Evolutionary conservation across 2,888 invertebrate species (phyloP).

Genomic region (Drosophila testacea): DNA sequence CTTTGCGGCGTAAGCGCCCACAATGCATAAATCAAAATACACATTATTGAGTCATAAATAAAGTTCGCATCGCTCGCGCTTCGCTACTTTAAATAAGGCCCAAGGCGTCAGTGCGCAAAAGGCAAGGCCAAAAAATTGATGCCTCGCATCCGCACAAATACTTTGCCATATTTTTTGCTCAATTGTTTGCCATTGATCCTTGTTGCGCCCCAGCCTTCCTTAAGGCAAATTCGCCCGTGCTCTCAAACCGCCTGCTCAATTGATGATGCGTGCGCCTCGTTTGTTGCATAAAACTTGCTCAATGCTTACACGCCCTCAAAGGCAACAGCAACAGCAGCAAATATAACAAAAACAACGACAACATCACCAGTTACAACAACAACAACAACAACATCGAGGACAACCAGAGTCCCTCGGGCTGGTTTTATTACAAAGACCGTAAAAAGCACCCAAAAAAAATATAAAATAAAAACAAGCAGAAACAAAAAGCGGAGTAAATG

Average conservation of each 20-base stretch:
- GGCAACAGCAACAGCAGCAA: constrained; percentile 42
- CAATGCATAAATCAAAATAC: constrained; percentile 81
- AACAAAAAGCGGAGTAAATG: constrained; percentile 54
- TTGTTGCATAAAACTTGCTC: constrained; percentile 80
- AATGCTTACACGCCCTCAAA: constrained; percentile 76
- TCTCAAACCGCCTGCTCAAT: constrained; percentile 43
- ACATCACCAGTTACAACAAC: constrained; percentile 28
- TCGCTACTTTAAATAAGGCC: constrained; percentile 78
- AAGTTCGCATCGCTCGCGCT: constrained; percentile 67
- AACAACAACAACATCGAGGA: constrained; percentile 38
- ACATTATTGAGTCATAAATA: constrained; percentile 82
- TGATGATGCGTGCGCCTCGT: constrained; percentile 63
- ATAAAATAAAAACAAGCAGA: constrained; percentile 22
- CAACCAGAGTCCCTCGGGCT: constrained; percentile 69
- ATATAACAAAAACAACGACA: constrained; percentile 32
- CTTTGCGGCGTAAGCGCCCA: constrained; percentile 66
- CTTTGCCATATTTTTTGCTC: constrained; percentile 75
- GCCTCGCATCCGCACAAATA: constrained; percentile 55
- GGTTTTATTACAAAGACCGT: constrained; percentile 78
- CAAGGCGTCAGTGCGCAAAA: constrained; percentile 34
- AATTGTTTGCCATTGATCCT: constrained; percentile 72
- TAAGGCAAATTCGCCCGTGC: constrained; percentile 8
- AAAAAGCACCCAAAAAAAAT: constrained; percentile 49
- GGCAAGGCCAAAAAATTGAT: constrained; percentile 48
- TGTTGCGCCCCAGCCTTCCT: constrained; percentile 21